Evolutionary conservation across 2,797 vertebrate species (phyloP).

Genomic region (Bradypodion ventrale): DNA sequence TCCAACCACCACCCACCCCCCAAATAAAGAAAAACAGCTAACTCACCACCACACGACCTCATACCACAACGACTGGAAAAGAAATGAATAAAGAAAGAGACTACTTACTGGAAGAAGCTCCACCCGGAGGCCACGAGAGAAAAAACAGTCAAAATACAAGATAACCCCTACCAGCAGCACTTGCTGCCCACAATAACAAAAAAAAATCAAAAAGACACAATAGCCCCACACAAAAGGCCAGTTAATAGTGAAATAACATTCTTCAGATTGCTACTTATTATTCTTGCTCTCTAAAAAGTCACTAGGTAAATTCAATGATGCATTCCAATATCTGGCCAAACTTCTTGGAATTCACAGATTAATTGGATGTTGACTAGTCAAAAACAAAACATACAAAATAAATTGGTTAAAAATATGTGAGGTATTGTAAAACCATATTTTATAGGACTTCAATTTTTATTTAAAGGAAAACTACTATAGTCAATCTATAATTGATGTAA

Average conservation of each 20-base stretch:
- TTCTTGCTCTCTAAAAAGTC: constrained; percentile 11
- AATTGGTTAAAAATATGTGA: constrained; percentile 53
- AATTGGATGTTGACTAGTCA: constrained; percentile 45
- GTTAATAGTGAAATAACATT: not conserved
- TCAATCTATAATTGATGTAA: constrained; percentile 51
- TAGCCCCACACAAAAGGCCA: too few species aligned
- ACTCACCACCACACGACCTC: too few species aligned
- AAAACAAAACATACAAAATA: constrained; percentile 17
- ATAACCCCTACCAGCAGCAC: too few species aligned
- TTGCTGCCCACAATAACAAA: too few species aligned
- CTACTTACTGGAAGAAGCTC: too few species aligned
- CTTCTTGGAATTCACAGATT: constrained; percentile 41
- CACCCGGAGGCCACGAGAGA: too few species aligned
- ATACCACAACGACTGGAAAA: too few species aligned
- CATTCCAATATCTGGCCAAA: constrained; percentile 28
- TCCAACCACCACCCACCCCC: too few species aligned
- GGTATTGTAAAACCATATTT: constrained; percentile 55
- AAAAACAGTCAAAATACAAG: too few species aligned
- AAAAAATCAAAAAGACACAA: too few species aligned
- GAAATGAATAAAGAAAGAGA: too few species aligned
- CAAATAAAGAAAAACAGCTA: too few species aligned
- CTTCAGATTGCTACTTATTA: not conserved
- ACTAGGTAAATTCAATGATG: constrained; percentile 19
- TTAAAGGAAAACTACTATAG: constrained; percentile 33
- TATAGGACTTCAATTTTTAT: constrained; percentile 46